These are phyloP conservation scores for Myopa testacea DNA, from an alignment of 2,888 invertebrate species.

Conservation along the genomic window DNA sequence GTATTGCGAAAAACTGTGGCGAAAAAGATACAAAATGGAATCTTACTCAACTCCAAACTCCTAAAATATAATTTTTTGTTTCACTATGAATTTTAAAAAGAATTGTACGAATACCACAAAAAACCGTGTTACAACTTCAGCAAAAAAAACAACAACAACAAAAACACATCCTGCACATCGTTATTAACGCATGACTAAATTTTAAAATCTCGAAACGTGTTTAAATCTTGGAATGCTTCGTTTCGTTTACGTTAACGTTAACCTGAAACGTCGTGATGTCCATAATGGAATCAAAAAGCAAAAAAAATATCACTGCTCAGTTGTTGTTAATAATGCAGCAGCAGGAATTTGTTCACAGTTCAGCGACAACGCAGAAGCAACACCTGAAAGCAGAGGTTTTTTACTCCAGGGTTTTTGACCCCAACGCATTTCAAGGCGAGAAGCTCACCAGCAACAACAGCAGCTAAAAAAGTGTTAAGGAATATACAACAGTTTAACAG, in stretches of 20 bases:
- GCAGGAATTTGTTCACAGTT: too few relatives aligned
- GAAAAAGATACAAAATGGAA: too few relatives aligned
- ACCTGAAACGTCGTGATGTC: neutral
- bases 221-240: too few relatives aligned
- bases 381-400: neutral
- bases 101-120: too few relatives aligned
- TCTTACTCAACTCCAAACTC: too few relatives aligned
- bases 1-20: too few relatives aligned
- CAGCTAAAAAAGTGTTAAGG: neutral
- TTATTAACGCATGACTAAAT: neutral
- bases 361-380: too few relatives aligned
- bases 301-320: neutral
- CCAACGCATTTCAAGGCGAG: conserved; percentile 3
- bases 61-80: too few relatives aligned
- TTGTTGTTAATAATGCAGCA: neutral
- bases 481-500: neutral
- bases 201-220: neutral
- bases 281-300: neutral
- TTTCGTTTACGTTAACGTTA: neutral
- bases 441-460: neutral
- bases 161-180: neutral
- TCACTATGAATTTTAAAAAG: too few relatives aligned
- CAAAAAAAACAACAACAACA: too few relatives aligned
- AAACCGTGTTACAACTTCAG: too few relatives aligned
- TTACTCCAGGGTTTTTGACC: neutral